A percentile compares a stretch with the other conserved stretches of the same genome.
Evolutionary conservation across 2,797 vertebrate species (phyloP).

Genomic region (Scyliorhinus canicula): DNA sequence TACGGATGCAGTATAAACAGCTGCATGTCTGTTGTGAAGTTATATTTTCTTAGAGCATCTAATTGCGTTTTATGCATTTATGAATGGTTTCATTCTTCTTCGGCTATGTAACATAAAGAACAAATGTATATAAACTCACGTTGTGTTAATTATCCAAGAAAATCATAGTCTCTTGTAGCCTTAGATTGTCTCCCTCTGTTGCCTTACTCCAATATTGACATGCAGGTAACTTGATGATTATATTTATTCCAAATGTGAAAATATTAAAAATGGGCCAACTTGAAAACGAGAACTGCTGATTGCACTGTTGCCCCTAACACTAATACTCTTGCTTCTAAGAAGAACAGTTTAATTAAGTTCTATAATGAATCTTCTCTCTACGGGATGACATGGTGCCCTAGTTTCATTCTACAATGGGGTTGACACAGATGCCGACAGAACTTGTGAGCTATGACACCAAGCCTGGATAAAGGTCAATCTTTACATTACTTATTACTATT

Average conservation of each 20-base stretch:
- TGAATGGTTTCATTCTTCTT: not conserved
- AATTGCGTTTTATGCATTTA: not conserved
- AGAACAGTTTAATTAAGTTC: conserved; percentile 16
- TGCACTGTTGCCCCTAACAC: not conserved
- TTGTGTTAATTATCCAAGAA: not conserved
- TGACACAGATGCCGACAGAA: not conserved
- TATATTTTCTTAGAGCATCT: not conserved
- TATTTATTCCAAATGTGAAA: not conserved
- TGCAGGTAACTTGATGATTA: not conserved
- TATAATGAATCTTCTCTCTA: not conserved
- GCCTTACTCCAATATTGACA: not conserved
- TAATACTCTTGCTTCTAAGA: not conserved
- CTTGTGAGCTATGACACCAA: not conserved
- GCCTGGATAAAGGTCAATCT: not conserved
- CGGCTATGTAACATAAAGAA: not conserved
- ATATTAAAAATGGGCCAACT: not conserved
- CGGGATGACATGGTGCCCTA: not conserved
- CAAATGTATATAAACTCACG: not conserved
- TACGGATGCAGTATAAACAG: not conserved
- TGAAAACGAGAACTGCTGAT: not conserved
- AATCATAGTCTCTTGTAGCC: not conserved
- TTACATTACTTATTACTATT: not conserved
- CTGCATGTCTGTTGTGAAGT: no score
- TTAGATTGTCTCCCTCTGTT: not conserved
- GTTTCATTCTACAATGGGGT: no score